Percentiles rank a stretch among this genome's conserved stretches.
These are phyloP conservation scores for Periplaneta americana DNA, from an alignment of 1,140 invertebrate species.

Conservation along the genomic window DNA sequence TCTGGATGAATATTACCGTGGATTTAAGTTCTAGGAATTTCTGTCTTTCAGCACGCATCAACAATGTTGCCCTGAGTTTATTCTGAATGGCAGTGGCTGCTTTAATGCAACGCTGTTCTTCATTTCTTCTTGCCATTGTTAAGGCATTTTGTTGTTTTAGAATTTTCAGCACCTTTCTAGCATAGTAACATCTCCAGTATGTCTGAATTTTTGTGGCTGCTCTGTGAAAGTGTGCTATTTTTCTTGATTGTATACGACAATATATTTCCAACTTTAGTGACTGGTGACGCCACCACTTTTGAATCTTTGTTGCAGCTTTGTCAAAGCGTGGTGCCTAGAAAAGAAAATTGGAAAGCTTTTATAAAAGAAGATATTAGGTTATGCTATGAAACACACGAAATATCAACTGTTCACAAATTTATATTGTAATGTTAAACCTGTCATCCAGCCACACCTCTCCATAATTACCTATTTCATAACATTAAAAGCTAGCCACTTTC, in stretches of 20 bases:
- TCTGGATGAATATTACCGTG: not conserved
- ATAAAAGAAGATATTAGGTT: no score
- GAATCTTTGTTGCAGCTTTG: conserved; percentile 55
- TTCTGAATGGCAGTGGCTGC: conserved; percentile 25
- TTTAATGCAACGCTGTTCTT: conserved; percentile 9
- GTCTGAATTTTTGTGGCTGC: conserved; percentile 17
- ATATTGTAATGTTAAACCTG: no score
- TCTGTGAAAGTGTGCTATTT: conserved; percentile 26
- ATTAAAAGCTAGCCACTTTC: no score
- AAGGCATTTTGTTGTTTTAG: conserved; percentile 35
- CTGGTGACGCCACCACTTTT: conserved; percentile 61
- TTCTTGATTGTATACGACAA: conserved; percentile 26
- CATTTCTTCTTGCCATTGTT: conserved; percentile 11
- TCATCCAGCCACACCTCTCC: no score
- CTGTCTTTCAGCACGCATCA: conserved; percentile 13
- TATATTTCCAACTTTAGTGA: conserved; percentile 39
- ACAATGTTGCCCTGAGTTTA: conserved; percentile 15
- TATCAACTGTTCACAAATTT: no score
- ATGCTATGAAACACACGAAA: no score
- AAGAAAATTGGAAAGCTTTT: conserved; percentile 3
- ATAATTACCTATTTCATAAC: no score
- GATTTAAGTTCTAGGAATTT: conserved; percentile 28
- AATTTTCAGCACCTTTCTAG: conserved; percentile 25
- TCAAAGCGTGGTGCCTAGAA: conserved; percentile 68
- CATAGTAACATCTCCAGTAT: conserved; percentile 8